Percentiles rank a stretch among this genome's conserved stretches.
These are phyloP conservation scores for Drosophila mettleri DNA, from an alignment of 2,888 invertebrate genomes.

Conservation along the genomic window DNA sequence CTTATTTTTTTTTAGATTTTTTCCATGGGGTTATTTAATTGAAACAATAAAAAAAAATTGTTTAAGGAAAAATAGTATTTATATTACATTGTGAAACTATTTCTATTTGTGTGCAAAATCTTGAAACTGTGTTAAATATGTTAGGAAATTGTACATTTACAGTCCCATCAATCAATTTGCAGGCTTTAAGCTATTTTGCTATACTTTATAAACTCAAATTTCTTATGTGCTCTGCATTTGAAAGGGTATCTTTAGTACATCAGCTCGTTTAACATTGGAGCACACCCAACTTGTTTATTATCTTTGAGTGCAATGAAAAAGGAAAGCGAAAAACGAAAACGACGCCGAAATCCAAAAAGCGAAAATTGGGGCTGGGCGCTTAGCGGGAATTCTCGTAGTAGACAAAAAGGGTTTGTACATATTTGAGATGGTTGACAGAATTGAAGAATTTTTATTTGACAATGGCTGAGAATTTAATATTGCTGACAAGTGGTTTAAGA, in stretches of 20 bases:
- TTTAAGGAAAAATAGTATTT: no score
- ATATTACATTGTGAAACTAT: no score
- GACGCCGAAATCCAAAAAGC: slow-evolving; percentile 39
- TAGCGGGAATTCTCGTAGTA: slow-evolving; percentile 35
- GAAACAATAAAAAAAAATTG: no score
- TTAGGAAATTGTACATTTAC: no score
- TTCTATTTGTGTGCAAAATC: no score
- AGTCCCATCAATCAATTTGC: no score
- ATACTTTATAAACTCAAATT: no score
- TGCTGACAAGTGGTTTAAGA: slow-evolving; percentile 12
- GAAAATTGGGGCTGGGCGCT: slow-evolving; percentile 36
- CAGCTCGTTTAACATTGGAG: neutral
- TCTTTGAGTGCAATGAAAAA: slow-evolving; percentile 49
- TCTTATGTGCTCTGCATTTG: no score
- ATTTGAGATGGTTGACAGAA: slow-evolving; percentile 36
- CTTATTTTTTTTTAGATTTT: no score
- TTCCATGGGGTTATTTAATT: no score
- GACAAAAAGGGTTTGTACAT: slow-evolving; percentile 27
- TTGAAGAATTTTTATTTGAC: slow-evolving; percentile 41
- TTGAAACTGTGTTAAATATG: no score
- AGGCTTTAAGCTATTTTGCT: no score
- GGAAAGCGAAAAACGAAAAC: slow-evolving; percentile 56
- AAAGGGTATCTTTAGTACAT: slow-evolving; percentile 28
- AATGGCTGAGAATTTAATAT: slow-evolving; percentile 53
- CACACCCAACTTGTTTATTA: slow-evolving; percentile 20